Evolutionary conservation across 2,888 invertebrate genomes (phyloP), one percentile per base, ranked within the genome.

Genomic region (Melikaiella ostensackeni): DNA sequence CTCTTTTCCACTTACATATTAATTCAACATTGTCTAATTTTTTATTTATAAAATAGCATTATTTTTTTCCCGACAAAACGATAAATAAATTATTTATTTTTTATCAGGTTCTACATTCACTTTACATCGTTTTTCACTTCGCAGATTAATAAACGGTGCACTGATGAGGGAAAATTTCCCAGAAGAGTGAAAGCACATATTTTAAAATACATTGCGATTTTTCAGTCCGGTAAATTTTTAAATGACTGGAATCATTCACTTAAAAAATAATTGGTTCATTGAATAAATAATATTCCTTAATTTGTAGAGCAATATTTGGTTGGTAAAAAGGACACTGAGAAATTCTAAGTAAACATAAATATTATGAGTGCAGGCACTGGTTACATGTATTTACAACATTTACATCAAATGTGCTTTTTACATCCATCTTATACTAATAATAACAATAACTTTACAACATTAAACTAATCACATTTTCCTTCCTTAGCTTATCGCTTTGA

Each of bases 161-260:
- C 5, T 30, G 4, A 30, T 30, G 30, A 30, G 30, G 30, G 4
- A 30, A 30, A 30, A 30, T 3, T 30, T 30, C 4, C 30, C 30
- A 2, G 4, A 4, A 30, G 4, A 3, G 30, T 30, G 30, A 30
- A 30, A 30, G 30, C 27, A 46, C 16, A 5, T 42, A 27, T 24
- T 64, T 64, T 64, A 11, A 64, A 64, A 64, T 64, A 4, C 11
- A 21, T 38, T 13, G 24, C 38, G 35, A 64, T 64, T 64, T 35
- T 21, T 38, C 63, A 64, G 24, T 64, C 21, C 8, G 50, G 24
- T 64, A 64, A 38, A 21, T 38, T 61, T 38, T 24, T 64, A 21
- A 64, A 38, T 50, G 0, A n/a, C 8, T n/a, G 13, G 13, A 1
- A n/a, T n/a, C 8, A 50, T n/a, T n/a, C 13, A 42, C 38, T 42